These are phyloP conservation scores for Cordilura impudica DNA, from an alignment of 2,888 invertebrate genomes.

Conservation along the genomic window DNA sequence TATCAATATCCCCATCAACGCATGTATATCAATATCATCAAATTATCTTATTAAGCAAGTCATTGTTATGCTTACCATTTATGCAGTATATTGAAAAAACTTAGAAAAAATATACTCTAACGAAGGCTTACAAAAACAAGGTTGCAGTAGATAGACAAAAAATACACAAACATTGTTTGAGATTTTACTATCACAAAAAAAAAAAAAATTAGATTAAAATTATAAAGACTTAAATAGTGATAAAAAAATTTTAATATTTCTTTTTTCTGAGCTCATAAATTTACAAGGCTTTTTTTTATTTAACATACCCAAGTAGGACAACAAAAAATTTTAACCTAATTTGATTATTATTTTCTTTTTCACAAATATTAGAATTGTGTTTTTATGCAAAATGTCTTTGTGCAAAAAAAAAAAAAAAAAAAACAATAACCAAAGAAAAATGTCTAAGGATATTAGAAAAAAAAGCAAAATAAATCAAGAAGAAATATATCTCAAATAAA, in stretches of 20 bases:
- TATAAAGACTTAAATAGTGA: background rate
- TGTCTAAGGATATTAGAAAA: slow-evolving; percentile 19
- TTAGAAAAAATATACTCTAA: background rate
- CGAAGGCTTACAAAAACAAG: slow-evolving; percentile 16
- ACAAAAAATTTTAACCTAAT: slow-evolving; percentile 27
- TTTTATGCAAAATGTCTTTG: slow-evolving; percentile 32
- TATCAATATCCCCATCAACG: background rate
- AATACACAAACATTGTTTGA: too few species aligned
- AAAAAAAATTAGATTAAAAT: slow-evolving; percentile 1
- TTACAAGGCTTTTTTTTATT: background rate
- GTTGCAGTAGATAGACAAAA: background rate
- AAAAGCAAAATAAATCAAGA: background rate
- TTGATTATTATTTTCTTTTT: slow-evolving; percentile 9
- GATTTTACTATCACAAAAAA: background rate
- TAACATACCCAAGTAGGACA: background rate
- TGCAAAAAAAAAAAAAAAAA: slow-evolving; percentile 17
- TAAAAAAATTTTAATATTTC: background rate
- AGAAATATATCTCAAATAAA: background rate
- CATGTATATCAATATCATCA: slow-evolving; percentile 5
- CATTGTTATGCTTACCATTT: slow-evolving; percentile 3
- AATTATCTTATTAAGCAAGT: background rate
- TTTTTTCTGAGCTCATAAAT: background rate
- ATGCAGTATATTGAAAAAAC: slow-evolving; percentile 2
- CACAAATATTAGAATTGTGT: slow-evolving; percentile 39
- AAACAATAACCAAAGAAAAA: background rate